Base-by-base conservation (phyloP, 1,140 invertebrate genomes). In the Triops cancriformis region DNA sequence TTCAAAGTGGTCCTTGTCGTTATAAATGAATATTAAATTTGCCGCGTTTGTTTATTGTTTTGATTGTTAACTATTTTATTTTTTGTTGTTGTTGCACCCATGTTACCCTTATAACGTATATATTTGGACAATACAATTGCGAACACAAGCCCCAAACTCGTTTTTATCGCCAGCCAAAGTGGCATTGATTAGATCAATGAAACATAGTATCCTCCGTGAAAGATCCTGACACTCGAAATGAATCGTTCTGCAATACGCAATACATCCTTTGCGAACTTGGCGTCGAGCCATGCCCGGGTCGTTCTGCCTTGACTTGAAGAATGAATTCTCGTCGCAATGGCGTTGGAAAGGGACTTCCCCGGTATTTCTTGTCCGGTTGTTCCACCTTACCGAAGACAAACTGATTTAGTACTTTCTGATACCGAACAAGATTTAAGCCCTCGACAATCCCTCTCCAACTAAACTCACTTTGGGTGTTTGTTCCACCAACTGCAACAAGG, bases 131-230 rank as follows among this genome's bases (percentile, higher is more conserved):
- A 64, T 64, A 64, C 9, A 23, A 64, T 64, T 64, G 23, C 51
- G 23, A 64, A 64, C 23, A 64, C 9, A 64, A 23, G 31, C 7
- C n/a, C n/a, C 18, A 45, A 1, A 64, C 51, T 23, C 51, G 14
- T 64, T n/a, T 2, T 23, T 18, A n/a, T 64, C 51, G 10, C 51
- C 51, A 64, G 23, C 18, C 9, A 14, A 64, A 64, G 51, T 7
- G 31, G 1, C 51, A 64, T 18, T 18, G n/a, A 64, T 64, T n/a
- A 64, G 51, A 80, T 85, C 86, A 89, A 79, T 87, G 85, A 83
- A 92, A 93, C 42, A 88, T 87, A 1, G 89, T 90, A 81, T 93
- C 91, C 80, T 91, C 88, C 6, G 89, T 89, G 81, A 92, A 92
- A 51, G 91, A 90, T 14, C 91, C 91, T 73, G 89, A 88, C 31